Conservation (phyloP, 2,113 vertebrate species). For the Melierax canorus region DNA sequence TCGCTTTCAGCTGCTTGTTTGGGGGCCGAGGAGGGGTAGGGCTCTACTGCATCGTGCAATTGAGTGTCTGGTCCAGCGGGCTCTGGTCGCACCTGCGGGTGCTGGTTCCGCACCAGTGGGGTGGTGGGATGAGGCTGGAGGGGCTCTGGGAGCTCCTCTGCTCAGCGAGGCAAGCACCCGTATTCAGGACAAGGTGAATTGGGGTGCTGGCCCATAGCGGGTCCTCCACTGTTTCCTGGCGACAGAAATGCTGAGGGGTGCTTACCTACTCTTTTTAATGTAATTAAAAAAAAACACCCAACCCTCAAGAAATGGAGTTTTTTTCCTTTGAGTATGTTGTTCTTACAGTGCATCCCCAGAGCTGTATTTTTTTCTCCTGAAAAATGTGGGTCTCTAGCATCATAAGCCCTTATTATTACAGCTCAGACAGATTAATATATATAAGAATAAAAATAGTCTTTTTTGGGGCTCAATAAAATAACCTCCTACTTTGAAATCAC, state of each 20-base stretch:
- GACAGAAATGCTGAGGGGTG: too few species aligned
- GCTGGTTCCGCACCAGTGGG: background rate
- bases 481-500: background rate
- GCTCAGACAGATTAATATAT: too few species aligned
- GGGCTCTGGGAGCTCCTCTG: background rate
- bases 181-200: background rate
- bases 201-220: background rate
- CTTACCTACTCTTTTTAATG: background rate
- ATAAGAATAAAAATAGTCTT: background rate
- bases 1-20: background rate
- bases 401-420: background rate
- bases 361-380: background rate
- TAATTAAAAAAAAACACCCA: background rate
- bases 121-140: background rate
- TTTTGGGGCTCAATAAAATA: background rate
- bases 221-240: background rate
- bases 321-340: background rate
- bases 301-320: background rate
- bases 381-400: background rate
- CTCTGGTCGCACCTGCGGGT: background rate
- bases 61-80: background rate
- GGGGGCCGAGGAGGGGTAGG: background rate
- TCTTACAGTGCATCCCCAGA: background rate
- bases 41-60: accelerated
- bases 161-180: background rate